These are phyloP conservation scores for Heterodera filipjevi DNA, from an alignment of 2,888 invertebrate genomes.

Conservation along the genomic window DNA sequence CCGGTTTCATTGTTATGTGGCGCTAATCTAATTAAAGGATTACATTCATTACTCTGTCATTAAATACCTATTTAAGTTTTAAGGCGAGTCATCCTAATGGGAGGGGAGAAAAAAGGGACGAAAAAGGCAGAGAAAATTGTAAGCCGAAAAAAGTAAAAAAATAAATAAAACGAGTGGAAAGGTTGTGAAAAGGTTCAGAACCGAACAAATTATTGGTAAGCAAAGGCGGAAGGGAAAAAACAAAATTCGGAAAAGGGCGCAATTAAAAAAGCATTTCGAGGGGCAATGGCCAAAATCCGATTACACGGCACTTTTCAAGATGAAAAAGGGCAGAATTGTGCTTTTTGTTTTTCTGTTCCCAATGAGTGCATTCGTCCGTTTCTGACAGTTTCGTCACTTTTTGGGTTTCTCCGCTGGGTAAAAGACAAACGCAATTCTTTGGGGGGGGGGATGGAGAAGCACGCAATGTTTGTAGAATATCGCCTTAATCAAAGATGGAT, in stretches of 20 bases:
- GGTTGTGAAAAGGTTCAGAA: no score
- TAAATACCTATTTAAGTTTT: no score
- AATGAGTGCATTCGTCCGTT: background rate
- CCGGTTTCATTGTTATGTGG: no score
- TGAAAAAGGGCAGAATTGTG: background rate
- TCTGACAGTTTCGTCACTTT: background rate
- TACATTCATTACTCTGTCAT: no score
- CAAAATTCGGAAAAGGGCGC: background rate
- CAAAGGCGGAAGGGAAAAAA: background rate
- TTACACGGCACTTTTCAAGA: slow-evolving; percentile 7
- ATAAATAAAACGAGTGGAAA: no score
- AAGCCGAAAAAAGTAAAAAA: no score
- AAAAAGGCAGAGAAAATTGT: no score
- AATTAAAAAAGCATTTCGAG: background rate
- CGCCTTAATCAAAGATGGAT: background rate
- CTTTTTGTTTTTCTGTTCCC: background rate
- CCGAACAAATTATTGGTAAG: no score
- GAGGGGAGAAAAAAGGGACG: no score
- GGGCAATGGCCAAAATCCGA: background rate
- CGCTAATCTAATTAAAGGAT: no score
- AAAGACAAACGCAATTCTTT: background rate
- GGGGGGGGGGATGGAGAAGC: background rate
- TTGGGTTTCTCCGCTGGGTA: background rate
- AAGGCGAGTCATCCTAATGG: no score
- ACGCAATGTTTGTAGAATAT: background rate